Conservation (phyloP, 2,888 invertebrate genomes). For the Spilarctia lutea region DNA sequence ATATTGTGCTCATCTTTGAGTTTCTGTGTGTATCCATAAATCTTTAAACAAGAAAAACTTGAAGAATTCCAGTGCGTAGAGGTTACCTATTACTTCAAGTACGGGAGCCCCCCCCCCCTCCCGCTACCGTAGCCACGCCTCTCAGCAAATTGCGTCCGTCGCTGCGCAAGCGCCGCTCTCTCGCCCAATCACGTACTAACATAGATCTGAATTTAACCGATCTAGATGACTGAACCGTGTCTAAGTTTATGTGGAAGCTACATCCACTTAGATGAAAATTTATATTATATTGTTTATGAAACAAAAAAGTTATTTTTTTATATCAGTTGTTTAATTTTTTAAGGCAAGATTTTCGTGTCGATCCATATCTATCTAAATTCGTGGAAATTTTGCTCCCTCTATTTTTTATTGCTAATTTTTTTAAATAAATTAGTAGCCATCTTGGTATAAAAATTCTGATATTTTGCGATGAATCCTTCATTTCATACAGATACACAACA, state of each 20-base stretch:
- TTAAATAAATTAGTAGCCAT: too few species aligned
- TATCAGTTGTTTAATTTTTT: neutral
- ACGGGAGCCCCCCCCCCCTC: conserved; percentile 57
- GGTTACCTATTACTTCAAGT: conserved; percentile 50
- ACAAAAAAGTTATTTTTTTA: neutral
- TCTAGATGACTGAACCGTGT: conserved; percentile 59
- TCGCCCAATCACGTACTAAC: conserved; percentile 76
- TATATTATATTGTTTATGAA: neutral
- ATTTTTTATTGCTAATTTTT: neutral
- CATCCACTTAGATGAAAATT: conserved; percentile 8
- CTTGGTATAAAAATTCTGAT: too few species aligned
- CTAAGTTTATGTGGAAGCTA: conserved; percentile 27
- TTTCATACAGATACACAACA: neutral
- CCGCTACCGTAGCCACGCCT: conserved; percentile 75
- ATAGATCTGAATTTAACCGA: conserved; percentile 65
- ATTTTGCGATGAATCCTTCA: too few species aligned
- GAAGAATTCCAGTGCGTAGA: conserved; percentile 40
- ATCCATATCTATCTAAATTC: too few species aligned
- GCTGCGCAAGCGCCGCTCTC: conserved; percentile 68
- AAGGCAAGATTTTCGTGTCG: neutral
- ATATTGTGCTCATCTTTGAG: conserved; percentile 24
- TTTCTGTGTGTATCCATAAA: conserved; percentile 27
- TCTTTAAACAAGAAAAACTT: conserved; percentile 42
- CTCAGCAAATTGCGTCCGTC: conserved; percentile 71
- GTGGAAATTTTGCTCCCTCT: neutral